Percentiles rank a stretch among this genome's conserved stretches.
Conservation (phyloP, 2,888 invertebrate species). For the Oasisia sp. region DNA sequence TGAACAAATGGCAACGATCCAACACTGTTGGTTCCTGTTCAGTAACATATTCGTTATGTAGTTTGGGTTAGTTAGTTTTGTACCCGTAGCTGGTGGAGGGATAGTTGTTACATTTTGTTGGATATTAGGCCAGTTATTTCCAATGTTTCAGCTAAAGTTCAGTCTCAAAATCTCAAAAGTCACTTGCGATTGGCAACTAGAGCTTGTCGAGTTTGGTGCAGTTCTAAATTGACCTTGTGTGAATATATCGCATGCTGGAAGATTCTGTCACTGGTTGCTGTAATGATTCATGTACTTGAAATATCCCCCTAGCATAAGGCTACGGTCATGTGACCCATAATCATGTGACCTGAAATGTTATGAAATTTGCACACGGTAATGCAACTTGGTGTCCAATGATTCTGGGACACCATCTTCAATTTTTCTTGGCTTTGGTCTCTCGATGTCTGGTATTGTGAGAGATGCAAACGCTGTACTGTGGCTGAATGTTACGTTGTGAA, state of each 20-base stretch:
- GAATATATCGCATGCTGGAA: background rate
- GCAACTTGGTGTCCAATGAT: background rate
- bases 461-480: background rate
- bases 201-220: background rate
- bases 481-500: constrained; percentile 5
- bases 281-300: background rate
- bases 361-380: background rate
- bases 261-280: background rate
- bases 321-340: background rate
- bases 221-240: background rate
- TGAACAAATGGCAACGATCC: background rate
- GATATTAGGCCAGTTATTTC: background rate
- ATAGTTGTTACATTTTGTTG: background rate
- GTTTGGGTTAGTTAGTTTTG: constrained; percentile 12
- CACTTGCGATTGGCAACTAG: background rate
- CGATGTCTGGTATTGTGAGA: background rate
- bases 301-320: background rate
- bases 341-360: background rate
- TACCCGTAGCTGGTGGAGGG: background rate
- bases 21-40: background rate
- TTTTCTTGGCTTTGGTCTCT: background rate
- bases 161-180: background rate
- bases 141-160: background rate
- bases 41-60: background rate
- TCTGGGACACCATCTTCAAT: background rate